Evolutionary conservation across 2,113 vertebrate species (phyloP).

Genomic region (Hystrix cristata): DNA sequence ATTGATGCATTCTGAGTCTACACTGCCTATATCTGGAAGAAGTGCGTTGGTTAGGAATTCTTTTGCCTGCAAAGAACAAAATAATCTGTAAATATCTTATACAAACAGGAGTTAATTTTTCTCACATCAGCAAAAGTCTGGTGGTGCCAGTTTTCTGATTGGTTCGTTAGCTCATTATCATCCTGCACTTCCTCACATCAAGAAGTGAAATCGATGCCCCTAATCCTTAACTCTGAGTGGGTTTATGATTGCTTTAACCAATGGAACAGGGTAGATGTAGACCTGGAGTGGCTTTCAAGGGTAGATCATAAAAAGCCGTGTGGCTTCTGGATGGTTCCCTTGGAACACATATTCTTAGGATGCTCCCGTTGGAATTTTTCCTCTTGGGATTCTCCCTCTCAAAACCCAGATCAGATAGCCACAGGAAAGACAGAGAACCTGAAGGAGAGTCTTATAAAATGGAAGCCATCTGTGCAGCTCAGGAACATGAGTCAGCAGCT

Average conservation of each 20-base stretch:
- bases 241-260: background rate
- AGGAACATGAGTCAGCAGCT: slow-evolving; percentile 82
- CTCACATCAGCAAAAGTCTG: slow-evolving; percentile 1
- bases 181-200: background rate
- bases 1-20: background rate
- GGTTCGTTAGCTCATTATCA: background rate
- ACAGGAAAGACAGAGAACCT: background rate
- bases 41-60: background rate
- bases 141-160: background rate
- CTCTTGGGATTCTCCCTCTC: background rate
- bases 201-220: background rate
- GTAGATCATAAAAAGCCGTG: background rate
- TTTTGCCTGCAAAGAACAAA: background rate
- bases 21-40: background rate
- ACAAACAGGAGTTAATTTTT: slow-evolving; percentile 49
- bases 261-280: background rate
- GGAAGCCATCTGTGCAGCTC: slow-evolving; percentile 37
- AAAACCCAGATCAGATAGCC: slow-evolving; percentile 15
- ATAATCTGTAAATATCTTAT: background rate
- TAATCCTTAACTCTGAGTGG: background rate
- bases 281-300: background rate
- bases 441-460: slow-evolving; percentile 52
- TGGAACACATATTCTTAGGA: background rate
- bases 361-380: background rate
- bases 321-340: background rate